Conservation (phyloP, 2,797 vertebrate species). For the Meriones psammophilus region DNA sequence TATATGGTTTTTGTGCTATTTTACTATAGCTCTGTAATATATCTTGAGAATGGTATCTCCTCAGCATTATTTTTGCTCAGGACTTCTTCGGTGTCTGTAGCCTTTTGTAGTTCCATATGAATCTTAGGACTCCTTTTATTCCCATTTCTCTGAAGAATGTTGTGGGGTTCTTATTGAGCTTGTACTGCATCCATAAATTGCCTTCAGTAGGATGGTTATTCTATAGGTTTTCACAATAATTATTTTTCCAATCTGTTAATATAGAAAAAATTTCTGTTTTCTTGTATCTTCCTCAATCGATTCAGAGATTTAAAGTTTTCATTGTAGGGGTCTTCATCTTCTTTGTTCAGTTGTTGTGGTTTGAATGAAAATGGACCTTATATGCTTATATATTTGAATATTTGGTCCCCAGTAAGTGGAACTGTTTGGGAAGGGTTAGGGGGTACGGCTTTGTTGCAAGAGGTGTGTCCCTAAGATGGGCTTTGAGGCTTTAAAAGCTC, state of each 20-base stretch:
- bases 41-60: not conserved
- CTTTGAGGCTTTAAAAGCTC: not conserved
- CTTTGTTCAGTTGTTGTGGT: not conserved
- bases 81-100: not conserved
- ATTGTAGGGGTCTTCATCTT: not conserved
- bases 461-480: too few species aligned
- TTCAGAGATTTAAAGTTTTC: not conserved
- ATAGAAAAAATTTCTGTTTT: not conserved
- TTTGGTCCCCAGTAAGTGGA: too few species aligned
- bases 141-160: not conserved
- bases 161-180: not conserved
- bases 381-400: not conserved
- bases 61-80: not conserved
- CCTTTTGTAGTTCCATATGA: not conserved
- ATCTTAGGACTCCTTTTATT: not conserved
- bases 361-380: not conserved
- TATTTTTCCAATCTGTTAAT: not conserved
- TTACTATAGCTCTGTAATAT: not conserved
- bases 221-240: not conserved
- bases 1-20: not conserved
- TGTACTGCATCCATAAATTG: not conserved
- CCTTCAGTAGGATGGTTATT: not conserved
- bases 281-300: not conserved
- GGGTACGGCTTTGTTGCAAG: too few species aligned
- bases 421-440: too few species aligned